Conservation (phyloP, 2,888 invertebrate species). For the Microplitis manilae region DNA sequence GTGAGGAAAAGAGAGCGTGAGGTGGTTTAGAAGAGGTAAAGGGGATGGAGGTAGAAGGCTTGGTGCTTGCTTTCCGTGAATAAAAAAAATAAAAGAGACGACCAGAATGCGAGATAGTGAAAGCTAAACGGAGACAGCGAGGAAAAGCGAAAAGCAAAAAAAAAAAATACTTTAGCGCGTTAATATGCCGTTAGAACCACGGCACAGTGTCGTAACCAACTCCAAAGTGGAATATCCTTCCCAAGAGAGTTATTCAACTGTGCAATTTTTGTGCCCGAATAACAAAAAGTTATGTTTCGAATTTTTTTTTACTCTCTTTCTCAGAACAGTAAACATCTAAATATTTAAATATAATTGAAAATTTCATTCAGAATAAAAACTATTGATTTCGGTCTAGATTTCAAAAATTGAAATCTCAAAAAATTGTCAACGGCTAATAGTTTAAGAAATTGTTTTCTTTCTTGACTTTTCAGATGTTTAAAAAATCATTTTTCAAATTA, state of each 20-base stretch:
- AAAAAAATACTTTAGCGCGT: conserved; percentile 30
- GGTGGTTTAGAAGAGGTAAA: neutral
- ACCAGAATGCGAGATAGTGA: conserved; percentile 5
- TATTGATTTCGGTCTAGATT: no score
- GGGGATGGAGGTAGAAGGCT: conserved; percentile 11
- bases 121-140: conserved; percentile 18
- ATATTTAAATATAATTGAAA: neutral
- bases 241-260: conserved; percentile 26
- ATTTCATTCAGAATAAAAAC: no score
- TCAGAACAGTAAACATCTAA: neutral
- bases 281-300: conserved; percentile 14
- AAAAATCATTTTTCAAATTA: no score
- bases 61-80: neutral
- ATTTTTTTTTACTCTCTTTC: neutral
- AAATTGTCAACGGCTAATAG: no score
- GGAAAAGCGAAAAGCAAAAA: conserved; percentile 23
- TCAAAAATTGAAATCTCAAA: no score
- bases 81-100: neutral
- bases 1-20: neutral
- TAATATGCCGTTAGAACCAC: conserved; percentile 38
- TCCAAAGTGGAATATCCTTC: conserved; percentile 22
- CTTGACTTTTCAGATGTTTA: no score
- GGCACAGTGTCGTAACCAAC: conserved; percentile 29
- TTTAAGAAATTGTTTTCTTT: no score
- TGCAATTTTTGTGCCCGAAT: conserved; percentile 26